Conservation (phyloP, 2,113 vertebrate species). For the Hippocampus zosterae region DNA sequence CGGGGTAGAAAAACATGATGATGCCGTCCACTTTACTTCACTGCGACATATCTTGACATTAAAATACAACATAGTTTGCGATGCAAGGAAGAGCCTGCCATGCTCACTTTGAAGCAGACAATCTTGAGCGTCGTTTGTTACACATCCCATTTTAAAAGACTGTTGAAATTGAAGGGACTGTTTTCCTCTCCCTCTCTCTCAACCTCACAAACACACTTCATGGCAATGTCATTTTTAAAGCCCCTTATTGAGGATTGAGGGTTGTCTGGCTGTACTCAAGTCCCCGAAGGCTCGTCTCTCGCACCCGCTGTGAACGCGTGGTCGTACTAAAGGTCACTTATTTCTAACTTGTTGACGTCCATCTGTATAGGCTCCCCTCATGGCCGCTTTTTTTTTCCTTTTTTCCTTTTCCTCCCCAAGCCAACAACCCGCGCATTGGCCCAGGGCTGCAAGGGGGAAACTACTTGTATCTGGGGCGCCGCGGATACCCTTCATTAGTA, state of each 20-base stretch:
- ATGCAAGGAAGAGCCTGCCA: too few relatives aligned
- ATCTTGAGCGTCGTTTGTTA: too few relatives aligned
- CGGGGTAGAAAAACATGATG: too few relatives aligned
- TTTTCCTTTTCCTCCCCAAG: constrained; percentile 15
- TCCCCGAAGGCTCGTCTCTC: constrained; percentile 49
- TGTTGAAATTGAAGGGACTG: too few relatives aligned
- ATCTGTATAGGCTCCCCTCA: constrained; percentile 32
- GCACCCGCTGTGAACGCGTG: constrained; percentile 47
- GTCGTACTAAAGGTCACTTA: constrained; percentile 60
- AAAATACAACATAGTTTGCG: too few relatives aligned
- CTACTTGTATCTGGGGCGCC: constrained; percentile 35
- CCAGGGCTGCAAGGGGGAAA: constrained; percentile 33
- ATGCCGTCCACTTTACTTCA: too few relatives aligned
- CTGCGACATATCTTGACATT: too few relatives aligned
- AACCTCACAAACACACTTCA: neutral
- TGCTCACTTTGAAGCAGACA: too few relatives aligned
- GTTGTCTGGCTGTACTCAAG: constrained; percentile 28
- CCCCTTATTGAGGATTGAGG: constrained; percentile 20
- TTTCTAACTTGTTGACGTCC: constrained; percentile 52
- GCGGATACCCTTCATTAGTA: constrained; percentile 28
- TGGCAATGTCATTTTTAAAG: constrained; percentile 25
- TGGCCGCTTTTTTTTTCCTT: constrained; percentile 6
- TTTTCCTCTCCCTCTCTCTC: neutral
- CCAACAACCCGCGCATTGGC: constrained; percentile 13
- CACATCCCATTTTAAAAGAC: neutral